Conservation (phyloP, 2,888 invertebrate species). For the Spodoptera exigua region DNA sequence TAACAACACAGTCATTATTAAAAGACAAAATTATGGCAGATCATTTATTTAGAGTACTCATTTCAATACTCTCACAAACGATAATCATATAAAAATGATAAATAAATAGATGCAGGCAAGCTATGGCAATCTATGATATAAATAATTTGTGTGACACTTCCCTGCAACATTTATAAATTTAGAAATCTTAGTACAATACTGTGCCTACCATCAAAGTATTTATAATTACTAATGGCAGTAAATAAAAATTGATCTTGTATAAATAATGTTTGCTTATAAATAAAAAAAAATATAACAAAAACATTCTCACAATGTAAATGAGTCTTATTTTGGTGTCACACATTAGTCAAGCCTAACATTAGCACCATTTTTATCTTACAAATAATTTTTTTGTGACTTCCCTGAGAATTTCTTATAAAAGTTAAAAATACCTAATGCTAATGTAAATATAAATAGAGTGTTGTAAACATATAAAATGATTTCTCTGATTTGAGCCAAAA, state of each 20-base stretch:
- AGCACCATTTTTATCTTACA: conserved; percentile 88
- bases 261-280: conserved; percentile 87
- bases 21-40: conserved; percentile 88
- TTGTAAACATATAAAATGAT: conserved; percentile 82
- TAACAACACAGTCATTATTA: conserved; percentile 86
- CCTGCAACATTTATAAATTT: conserved; percentile 84
- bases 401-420: conserved; percentile 88
- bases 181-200: conserved; percentile 72
- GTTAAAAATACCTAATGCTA: conserved; percentile 89
- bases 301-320: conserved; percentile 86
- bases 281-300: conserved; percentile 87
- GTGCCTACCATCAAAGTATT: conserved; percentile 77
- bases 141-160: conserved; percentile 86
- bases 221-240: conserved; percentile 87
- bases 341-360: conserved; percentile 88
- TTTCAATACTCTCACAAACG: conserved; percentile 84
- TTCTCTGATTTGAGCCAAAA: conserved; percentile 88
- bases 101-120: conserved; percentile 89
- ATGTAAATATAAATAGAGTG: conserved; percentile 83
- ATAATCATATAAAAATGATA: conserved; percentile 83
- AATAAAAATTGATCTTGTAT: conserved; percentile 84
- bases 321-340: conserved; percentile 89
- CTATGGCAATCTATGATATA: conserved; percentile 87
- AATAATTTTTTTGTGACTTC: conserved; percentile 88
- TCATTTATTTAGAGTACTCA: conserved; percentile 88